phyloP scores from a whole-genome alignment of 1,140 invertebrate genomes.

The Epicauta chinensis region DNA sequence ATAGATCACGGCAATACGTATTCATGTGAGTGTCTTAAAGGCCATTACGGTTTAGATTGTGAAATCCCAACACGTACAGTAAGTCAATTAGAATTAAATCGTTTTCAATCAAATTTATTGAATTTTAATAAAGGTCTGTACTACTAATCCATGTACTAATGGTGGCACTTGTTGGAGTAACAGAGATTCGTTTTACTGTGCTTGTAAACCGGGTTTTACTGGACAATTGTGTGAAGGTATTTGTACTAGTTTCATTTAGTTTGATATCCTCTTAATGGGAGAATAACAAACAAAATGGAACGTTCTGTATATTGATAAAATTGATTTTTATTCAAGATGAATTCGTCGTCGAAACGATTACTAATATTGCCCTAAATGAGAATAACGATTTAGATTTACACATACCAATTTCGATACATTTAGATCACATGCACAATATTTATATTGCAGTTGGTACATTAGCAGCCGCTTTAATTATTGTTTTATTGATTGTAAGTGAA shows the following conservation, averaged over 20 bases:
- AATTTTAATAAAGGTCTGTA: slow-evolving; percentile 54
- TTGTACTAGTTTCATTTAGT: neutral
- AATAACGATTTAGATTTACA: slow-evolving; percentile 37
- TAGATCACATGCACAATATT: slow-evolving; percentile 64
- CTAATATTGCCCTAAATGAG: slow-evolving; percentile 44
- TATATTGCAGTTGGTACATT: slow-evolving; percentile 67
- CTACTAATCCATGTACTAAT: slow-evolving; percentile 66
- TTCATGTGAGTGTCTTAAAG: slow-evolving; percentile 64
- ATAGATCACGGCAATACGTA: slow-evolving; percentile 65
- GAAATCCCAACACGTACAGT: slow-evolving; percentile 48
- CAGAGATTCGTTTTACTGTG: slow-evolving; percentile 68
- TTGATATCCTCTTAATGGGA: no score
- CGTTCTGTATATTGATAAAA: no score
- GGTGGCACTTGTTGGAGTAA: slow-evolving; percentile 71
- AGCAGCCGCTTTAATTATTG: slow-evolving; percentile 60
- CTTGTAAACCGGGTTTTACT: slow-evolving; percentile 64
- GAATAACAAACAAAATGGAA: no score
- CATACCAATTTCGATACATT: slow-evolving; percentile 55
- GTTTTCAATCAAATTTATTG: slow-evolving; percentile 9
- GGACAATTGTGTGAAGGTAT: slow-evolving; percentile 71
- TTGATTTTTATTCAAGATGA: slow-evolving; percentile 45
- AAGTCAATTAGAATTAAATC: slow-evolving; percentile 34
- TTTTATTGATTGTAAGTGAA: slow-evolving; percentile 57
- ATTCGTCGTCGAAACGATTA: slow-evolving; percentile 58
- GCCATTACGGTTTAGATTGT: slow-evolving; percentile 60